phyloP scores from a whole-genome alignment of 2,888 invertebrate species.

The Drosophila acutilabella region DNA sequence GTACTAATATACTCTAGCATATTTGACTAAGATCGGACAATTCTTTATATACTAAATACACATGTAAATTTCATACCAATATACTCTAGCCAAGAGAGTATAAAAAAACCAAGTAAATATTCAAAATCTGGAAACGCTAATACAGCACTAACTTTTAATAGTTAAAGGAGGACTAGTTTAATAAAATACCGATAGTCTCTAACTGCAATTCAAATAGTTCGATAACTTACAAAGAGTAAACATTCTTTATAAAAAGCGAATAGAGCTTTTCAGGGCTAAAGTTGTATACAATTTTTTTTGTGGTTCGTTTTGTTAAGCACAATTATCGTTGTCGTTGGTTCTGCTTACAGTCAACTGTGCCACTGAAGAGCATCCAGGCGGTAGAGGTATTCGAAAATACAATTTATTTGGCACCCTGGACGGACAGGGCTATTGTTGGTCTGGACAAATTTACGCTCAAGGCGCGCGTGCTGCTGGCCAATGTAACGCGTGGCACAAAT shows the following conservation, averaged over 20 bases:
- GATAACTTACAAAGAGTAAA: slow-evolving; percentile 25
- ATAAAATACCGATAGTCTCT: background rate
- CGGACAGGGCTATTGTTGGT: slow-evolving; percentile 88
- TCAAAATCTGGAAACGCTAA: too few relatives aligned
- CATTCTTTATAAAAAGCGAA: slow-evolving; percentile 23
- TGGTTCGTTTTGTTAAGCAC: slow-evolving; percentile 28
- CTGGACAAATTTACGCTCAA: slow-evolving; percentile 87
- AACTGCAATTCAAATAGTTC: slow-evolving; percentile 2
- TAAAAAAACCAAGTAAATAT: too few relatives aligned
- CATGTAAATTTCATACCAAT: too few relatives aligned
- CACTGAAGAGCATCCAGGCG: slow-evolving; percentile 87
- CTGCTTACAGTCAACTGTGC: slow-evolving; percentile 72
- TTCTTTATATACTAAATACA: too few relatives aligned
- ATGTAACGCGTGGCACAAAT: slow-evolving; percentile 88
- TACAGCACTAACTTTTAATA: background rate
- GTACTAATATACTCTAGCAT: too few relatives aligned
- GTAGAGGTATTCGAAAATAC: slow-evolving; percentile 91
- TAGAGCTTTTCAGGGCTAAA: background rate
- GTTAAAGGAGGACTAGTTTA: background rate
- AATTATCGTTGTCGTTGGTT: slow-evolving; percentile 48
- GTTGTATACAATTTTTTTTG: slow-evolving; percentile 26
- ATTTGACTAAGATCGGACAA: too few relatives aligned
- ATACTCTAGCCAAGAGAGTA: too few relatives aligned
- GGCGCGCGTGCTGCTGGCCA: slow-evolving; percentile 85
- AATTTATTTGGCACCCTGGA: slow-evolving; percentile 91